Evolutionary conservation across 2,888 invertebrate genomes (phyloP), one percentile per base, ranked within the genome.

Genomic region (Scotopteryx bipunctaria): DNA sequence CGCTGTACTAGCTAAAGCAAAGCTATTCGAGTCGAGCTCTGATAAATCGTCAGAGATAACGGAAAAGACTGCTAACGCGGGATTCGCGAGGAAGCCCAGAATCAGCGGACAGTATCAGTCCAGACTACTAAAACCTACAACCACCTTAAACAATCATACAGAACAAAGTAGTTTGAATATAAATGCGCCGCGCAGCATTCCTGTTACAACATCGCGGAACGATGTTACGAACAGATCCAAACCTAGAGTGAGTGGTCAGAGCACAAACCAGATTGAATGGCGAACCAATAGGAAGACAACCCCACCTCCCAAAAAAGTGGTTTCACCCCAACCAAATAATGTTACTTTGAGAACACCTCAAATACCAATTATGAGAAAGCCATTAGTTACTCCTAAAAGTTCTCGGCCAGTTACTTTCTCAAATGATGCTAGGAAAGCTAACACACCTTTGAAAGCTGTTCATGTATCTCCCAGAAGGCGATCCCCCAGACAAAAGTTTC

Each of bases 1-100:
- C 4, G 95, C 95, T 87, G 96, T 96, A 0, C 82, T 95, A 51
- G 95, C 95, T 1, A 95, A 95, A 84, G 95, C 95, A 0, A 94
- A 93, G 73, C 83, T 95, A 15, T 96, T 95, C 68, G 94, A 95
- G 72, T 88, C 83, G 6, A 88, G 90, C 64, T 91, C 91, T 0
- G 91, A 91, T 60, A 88, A 78, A 57, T 91, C 91, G 0, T 85
- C 90, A 1, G 91, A 91, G 46, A 70, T 50, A 51, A 77, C 76
- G 25, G 85, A 89, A 17, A 83, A 78, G 60, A 56, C 63, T 4
- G 67, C 67, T 14, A 75, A 80, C 31, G 64, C 73, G 2, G 85
- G 83, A 8, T 91, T 91, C 56, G 91, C 91, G 0, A 81, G 91
- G 61, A 81, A 77, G 58, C 91, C 91, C 5, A 76, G 90, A 67